Base-by-base conservation (phyloP, 92 coral and sea anemone genomes). In the Palythoa caribaeorum region DNA sequence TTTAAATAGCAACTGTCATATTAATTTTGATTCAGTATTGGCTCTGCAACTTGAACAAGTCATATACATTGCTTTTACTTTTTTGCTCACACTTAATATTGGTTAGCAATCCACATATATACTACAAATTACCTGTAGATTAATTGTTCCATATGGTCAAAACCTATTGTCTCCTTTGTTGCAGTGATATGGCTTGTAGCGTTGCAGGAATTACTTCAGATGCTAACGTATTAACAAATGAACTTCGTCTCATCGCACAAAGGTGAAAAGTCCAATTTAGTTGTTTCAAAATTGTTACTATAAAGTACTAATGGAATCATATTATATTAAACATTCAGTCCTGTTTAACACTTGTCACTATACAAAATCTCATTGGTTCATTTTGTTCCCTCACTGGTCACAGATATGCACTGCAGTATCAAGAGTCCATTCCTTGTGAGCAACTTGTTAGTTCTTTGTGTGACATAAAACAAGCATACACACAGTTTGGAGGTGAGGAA, bases 171-270 rank as follows among this genome's bases (percentile, higher is more conserved):
- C 1, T 62, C 19, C 19, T 16, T 62, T 4, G 0, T 16, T 62
- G 17, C 72, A 97, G 99, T 88, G 98, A 97, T 84, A 94, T 95
- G 94, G 99, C 99, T 3, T 97, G 99, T 79, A 97, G 99, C 81
- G 99, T 97, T 11, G 99, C 99, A 71, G 99, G 99, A 69, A 97
- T 97, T 69, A 97, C 99, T 1, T 97, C 99, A 35, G 99, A 97
- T 92, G 99, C 99, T 11, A 97, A 95, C 87, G 99, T 97, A 17
- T 85, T 97, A 80, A 97, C 98, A 74, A 95, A 94, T 73, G 94
- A 97, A 87, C 93, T 95, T 36, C 84, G 99, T 55, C 94, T 97
- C 38, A 97, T 97, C 85, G 99, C 98, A 54, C 99, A 97, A 83
- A 97, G 98, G 99, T 97, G 39, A 73, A 87, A 86, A 40, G 36